Evolutionary conservation across 2,113 vertebrate genomes (phyloP).

Genomic region (Meriones unguiculatus): DNA sequence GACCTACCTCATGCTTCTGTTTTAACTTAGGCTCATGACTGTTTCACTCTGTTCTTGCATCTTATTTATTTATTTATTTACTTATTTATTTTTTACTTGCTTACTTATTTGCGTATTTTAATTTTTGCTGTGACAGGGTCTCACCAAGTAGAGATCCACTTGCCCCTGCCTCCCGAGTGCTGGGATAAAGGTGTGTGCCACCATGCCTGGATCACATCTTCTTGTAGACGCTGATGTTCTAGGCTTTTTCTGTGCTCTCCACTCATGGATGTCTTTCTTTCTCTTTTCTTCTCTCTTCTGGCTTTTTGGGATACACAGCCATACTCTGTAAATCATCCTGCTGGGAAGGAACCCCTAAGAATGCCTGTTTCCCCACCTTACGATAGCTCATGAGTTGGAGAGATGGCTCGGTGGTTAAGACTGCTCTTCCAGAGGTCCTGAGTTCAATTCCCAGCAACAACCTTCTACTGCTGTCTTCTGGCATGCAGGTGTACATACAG

Average conservation of each 20-base stretch:
- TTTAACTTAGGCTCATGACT: not conserved
- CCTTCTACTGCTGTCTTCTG: too few species aligned
- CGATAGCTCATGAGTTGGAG: not conserved
- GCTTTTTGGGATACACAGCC: not conserved
- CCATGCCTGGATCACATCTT: not conserved
- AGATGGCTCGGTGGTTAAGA: too few species aligned
- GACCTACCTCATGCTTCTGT: not conserved
- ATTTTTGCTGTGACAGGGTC: not conserved
- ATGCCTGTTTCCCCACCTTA: not conserved
- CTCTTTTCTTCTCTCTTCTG: not conserved
- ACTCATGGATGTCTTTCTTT: not conserved
- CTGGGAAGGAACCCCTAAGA: not conserved
- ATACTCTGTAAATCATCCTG: not conserved
- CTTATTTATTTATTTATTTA: not conserved
- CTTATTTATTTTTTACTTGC: too few species aligned
- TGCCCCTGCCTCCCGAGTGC: not conserved
- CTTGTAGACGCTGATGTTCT: not conserved
- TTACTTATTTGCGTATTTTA: not conserved
- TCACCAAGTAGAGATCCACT: not conserved
- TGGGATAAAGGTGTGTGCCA: not conserved
- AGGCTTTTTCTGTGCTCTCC: not conserved
- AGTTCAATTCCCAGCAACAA: too few species aligned
- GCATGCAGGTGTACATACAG: too few species aligned
- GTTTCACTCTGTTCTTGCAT: slow-evolving; percentile 6
- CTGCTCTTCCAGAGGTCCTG: too few species aligned